Percentiles rank a stretch among this genome's conserved stretches.
These are phyloP conservation scores for Andrena fulva DNA, from an alignment of 2,888 invertebrate species.

Conservation along the genomic window DNA sequence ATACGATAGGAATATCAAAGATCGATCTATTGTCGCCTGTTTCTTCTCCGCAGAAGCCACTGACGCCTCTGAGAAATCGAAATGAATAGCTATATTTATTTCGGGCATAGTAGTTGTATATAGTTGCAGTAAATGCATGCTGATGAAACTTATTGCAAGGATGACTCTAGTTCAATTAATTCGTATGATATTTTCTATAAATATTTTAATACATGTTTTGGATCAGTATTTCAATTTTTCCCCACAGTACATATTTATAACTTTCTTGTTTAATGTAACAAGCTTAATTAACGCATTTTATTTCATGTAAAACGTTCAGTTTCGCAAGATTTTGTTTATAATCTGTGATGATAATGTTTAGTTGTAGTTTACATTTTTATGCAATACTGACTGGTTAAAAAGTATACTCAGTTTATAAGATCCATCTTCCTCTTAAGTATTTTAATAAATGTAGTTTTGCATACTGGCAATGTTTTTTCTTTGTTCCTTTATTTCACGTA, in stretches of 20 bases:
- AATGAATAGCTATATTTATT: constrained; percentile 78
- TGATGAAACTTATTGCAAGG: not conserved
- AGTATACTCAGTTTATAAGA: constrained; percentile 20
- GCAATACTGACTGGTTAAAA: constrained; percentile 19
- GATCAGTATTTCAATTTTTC: not conserved
- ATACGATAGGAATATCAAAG: constrained; percentile 82
- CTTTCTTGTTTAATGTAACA: not conserved
- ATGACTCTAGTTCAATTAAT: constrained; percentile 12
- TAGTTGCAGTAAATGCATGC: constrained; percentile 1
- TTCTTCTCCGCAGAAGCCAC: constrained; percentile 81
- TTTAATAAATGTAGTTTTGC: no score
- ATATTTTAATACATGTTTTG: not conserved
- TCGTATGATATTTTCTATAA: constrained; percentile 10
- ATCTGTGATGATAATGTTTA: constrained; percentile 34
- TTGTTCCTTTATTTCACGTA: no score
- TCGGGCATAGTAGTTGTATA: not conserved
- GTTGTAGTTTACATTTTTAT: constrained; percentile 36
- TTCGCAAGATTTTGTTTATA: constrained; percentile 24
- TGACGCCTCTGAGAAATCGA: constrained; percentile 84
- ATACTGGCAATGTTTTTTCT: no score
- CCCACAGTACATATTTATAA: not conserved
- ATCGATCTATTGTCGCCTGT: constrained; percentile 74
- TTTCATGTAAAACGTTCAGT: constrained; percentile 14
- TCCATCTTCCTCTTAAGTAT: no score
- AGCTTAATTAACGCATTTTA: not conserved